Evolutionary conservation across 1,140 invertebrate genomes (phyloP), one percentile per base, ranked within the genome.

Genomic region (Zophobas morio): DNA sequence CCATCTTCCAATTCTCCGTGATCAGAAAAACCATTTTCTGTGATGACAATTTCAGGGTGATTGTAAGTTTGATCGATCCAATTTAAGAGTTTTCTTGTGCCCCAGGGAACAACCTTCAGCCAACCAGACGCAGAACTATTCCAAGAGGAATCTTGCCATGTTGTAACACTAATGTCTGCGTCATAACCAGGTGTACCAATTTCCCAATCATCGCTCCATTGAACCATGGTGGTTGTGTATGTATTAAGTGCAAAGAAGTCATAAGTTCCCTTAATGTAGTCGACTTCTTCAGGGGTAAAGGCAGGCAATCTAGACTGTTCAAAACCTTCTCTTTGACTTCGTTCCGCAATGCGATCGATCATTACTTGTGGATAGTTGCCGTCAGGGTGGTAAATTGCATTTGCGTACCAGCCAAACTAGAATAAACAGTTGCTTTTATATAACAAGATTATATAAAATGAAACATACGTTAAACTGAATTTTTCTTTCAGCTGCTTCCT

Each of bases 1-100:
- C 72, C 32, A 80, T 93, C 91, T 20, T 88, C 77, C 2, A 90
- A 35, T 35, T 84, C 85, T 1, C 82, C 84, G n/a, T 81, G 82
- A 79, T 90, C 89, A n/a, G 88, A 88, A 78, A 89, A 88, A 0
- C 94, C 94, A 84, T 94, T 95, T 88, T 95, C 94, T 0, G 93
- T 93, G 0, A 95, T 89, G 73, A 93, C 90, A 8, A 95, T 89
- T 34, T 89, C 88, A 2, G 91, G 88, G 81, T 91, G 91, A 40
- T 91, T 88, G 82, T 94, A 95, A 40, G 89, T 89, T 35, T 89
- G 88, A 56, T 90, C 89, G 57, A 95, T 91, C 90, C 91, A 94
- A 66, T 90, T 90, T 33, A 95, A 84, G 35, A 91, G 83, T 77
- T 90, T 89, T 39, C 92, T 87, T 76, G 94, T 89, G 1, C 93